These are phyloP conservation scores for Brachyptera putata DNA, from an alignment of 2,888 invertebrate species.

Conservation along the genomic window DNA sequence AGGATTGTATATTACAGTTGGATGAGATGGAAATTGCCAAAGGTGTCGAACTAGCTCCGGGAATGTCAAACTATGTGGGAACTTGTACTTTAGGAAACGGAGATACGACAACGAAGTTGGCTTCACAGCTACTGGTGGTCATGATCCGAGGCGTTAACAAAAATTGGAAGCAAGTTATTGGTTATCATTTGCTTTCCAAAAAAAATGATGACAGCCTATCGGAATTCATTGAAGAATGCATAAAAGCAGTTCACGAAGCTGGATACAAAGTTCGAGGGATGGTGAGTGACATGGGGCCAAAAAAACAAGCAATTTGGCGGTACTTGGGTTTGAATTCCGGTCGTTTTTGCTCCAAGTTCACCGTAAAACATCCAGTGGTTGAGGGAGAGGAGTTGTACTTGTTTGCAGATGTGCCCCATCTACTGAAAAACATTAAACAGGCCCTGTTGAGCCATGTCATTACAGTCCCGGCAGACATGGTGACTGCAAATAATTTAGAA, in stretches of 20 bases:
- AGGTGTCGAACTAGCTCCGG: background rate
- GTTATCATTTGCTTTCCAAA: background rate
- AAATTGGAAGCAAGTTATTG: slow-evolving; percentile 19
- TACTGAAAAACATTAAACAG: slow-evolving; percentile 1
- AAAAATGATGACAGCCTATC: background rate
- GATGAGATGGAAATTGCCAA: slow-evolving; percentile 10
- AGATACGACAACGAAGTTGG: too few species aligned
- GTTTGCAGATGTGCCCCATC: slow-evolving; percentile 2
- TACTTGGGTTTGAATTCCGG: background rate
- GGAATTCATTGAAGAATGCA: background rate
- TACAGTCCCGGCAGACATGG: background rate
- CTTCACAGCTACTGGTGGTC: slow-evolving; percentile 1
- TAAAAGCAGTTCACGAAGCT: background rate
- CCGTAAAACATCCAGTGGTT: background rate
- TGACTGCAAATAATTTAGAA: background rate
- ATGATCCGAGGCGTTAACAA: slow-evolving; percentile 13
- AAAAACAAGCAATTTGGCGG: slow-evolving; percentile 12
- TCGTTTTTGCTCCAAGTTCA: background rate
- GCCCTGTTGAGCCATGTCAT: background rate
- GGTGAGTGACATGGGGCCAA: slow-evolving; percentile 20
- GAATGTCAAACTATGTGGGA: background rate
- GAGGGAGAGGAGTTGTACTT: background rate
- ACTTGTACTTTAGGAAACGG: background rate
- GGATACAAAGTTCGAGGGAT: slow-evolving; percentile 2
- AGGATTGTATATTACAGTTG: background rate